Conservation (phyloP, 2,888 invertebrate species). For the Lepidocyrtinus sp. region DNA sequence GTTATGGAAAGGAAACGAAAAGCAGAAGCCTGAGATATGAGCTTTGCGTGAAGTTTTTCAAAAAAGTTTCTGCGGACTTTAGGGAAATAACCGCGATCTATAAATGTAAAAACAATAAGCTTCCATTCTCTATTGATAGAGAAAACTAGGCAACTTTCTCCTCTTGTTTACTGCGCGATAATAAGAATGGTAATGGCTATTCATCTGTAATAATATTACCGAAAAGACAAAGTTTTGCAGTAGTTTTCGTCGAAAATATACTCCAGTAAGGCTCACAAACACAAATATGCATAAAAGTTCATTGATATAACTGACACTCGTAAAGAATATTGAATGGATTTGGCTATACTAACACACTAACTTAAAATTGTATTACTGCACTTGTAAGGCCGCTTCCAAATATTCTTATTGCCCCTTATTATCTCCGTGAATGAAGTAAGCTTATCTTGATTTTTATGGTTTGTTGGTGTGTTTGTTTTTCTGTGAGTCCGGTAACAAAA, state of each 20-base stretch:
- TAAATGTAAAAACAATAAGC: constrained; percentile 18
- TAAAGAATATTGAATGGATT: not conserved
- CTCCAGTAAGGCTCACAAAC: not conserved
- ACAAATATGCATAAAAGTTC: not conserved
- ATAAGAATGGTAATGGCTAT: constrained; percentile 8
- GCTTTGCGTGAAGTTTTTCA: constrained; percentile 45
- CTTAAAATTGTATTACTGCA: constrained; percentile 22
- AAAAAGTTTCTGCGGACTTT: constrained; percentile 32
- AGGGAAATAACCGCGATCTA: not conserved
- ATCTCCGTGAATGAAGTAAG: not conserved
- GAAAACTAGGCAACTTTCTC: not conserved
- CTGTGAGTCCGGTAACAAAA: no score
- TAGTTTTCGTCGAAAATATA: not conserved
- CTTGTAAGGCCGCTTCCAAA: constrained; percentile 20
- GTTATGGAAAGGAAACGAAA: constrained; percentile 30
- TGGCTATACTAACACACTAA: constrained; percentile 41
- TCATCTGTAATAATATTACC: constrained; percentile 15
- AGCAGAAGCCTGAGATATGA: constrained; percentile 42
- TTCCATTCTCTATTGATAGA: constrained; percentile 15
- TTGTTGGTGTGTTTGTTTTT: no score
- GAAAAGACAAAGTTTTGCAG: not conserved
- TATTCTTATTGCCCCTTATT: constrained; percentile 35
- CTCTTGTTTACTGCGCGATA: constrained; percentile 8
- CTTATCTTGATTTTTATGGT: no score
- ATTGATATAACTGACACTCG: not conserved